phyloP scores from a whole-genome alignment of 2,113 vertebrate genomes.

The Ardeotis arabs region DNA sequence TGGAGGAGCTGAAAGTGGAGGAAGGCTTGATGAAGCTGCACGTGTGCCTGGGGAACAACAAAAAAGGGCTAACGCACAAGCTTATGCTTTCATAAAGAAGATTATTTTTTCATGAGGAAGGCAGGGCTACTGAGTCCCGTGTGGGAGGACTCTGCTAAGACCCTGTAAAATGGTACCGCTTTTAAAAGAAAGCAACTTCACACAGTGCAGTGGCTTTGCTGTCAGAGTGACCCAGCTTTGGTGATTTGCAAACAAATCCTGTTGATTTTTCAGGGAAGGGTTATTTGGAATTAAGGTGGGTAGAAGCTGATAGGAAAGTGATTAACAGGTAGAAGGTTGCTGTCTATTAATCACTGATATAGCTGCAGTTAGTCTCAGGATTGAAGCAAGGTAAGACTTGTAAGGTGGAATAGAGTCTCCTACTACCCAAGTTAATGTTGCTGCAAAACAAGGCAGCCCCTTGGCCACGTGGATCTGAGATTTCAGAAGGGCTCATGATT shows the following conservation, averaged over 20 bases:
- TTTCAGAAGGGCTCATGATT: not conserved
- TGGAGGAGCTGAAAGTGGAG: not conserved
- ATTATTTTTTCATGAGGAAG: not conserved
- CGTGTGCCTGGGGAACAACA: not conserved
- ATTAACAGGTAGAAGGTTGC: not conserved
- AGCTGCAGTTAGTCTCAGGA: not conserved
- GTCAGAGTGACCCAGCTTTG: not conserved
- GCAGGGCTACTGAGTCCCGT: not conserved
- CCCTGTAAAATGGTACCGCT: not conserved
- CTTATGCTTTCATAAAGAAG: not conserved
- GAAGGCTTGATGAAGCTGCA: not conserved
- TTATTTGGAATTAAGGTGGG: slow-evolving; percentile 7
- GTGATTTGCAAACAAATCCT: not conserved
- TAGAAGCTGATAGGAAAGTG: not conserved
- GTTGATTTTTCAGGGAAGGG: slow-evolving; percentile 4
- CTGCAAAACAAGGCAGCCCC: not conserved
- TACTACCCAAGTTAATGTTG: not conserved
- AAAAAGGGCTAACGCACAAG: not conserved
- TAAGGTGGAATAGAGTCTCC: not conserved
- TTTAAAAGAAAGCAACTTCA: not conserved
- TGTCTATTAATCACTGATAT: not conserved
- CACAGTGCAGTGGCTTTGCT: not conserved
- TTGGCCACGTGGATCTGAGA: not conserved
- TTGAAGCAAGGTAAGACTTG: not conserved
- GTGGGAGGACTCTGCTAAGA: not conserved